A percentile compares a stretch with the other conserved stretches of the same genome.
Conservation (phyloP, 2,888 invertebrate genomes). For the Zygaena filipendulae region DNA sequence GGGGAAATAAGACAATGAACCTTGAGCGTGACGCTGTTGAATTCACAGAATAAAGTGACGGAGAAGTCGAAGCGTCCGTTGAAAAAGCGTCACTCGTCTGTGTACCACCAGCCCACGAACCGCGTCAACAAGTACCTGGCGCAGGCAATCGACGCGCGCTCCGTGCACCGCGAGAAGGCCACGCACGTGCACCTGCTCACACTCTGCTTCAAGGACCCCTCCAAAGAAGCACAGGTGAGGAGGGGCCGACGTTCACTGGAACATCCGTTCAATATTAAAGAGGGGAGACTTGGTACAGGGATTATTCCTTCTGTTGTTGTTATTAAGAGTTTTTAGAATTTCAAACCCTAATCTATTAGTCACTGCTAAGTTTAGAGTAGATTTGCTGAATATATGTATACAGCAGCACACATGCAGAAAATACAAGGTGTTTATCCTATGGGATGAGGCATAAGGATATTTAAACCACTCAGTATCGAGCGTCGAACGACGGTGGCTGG, state of each 20-base stretch:
- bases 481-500: slow-evolving; percentile 87
- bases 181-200: slow-evolving; percentile 89
- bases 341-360: too few species aligned
- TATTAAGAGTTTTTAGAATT: too few species aligned
- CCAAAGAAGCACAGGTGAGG: slow-evolving; percentile 85
- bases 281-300: too few species aligned
- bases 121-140: slow-evolving; percentile 92
- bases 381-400: too few species aligned
- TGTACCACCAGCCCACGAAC: slow-evolving; percentile 90
- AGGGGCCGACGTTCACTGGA: too few species aligned
- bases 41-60: slow-evolving; percentile 84
- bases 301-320: too few species aligned
- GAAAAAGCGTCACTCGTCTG: slow-evolving; percentile 88
- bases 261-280: too few species aligned
- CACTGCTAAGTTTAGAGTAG: too few species aligned
- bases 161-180: slow-evolving; percentile 90
- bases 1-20: too few species aligned
- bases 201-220: slow-evolving; percentile 84
- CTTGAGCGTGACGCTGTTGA: too few species aligned
- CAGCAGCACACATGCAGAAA: too few species aligned
- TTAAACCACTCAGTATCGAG: slow-evolving; percentile 87
- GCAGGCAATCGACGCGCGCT: slow-evolving; percentile 90
- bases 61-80: slow-evolving; percentile 89
- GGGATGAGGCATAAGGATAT: not conserved
- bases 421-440: too few species aligned